Evolutionary conservation across 2,113 vertebrate genomes (phyloP), one percentile per base, ranked within the genome.

Genomic region (Protobothrops flavoviridis): DNA sequence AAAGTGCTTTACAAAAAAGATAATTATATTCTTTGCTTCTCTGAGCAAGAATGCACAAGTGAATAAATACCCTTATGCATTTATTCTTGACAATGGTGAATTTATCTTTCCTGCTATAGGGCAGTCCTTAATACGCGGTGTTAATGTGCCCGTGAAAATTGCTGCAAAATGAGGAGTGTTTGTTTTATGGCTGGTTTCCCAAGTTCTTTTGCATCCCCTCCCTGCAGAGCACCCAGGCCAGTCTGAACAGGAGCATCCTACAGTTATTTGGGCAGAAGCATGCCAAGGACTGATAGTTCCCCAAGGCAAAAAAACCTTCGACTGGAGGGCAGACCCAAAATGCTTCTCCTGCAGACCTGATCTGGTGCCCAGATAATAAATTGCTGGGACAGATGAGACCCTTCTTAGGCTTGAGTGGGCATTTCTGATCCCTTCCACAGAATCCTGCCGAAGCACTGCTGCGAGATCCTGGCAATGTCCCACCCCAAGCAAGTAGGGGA

Each of bases 381-480:
- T 81, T 7, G 1, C 20, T 0, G 17, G 15, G 69, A 20, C 1
- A 1, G 33, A 7, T 3, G 7, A 53, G 26, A 33, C 17, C 9
- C 4, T 20, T 33, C 5, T n/a, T n/a, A 4, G 6, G n/a, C 2
- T n/a, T 0, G 1, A 39, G 64, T 8, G 64, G 15, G 17, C 4
- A 15, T 45, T 85, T 39, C 33, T 1, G 43, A 24, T 10, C 11
- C 64, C 61, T 69, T 69, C 61, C 64, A 15, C 29, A 15, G 64
- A 69, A 69, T 69, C 33, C 33, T 8, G 33, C 15, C 6, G 2
- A 20, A 56, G 15, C 17, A 56, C 55, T 56, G 55, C 12, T 15
- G 55, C 55, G 0, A 20, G 55, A 20, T 56, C 55, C 55, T 56
- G 55, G 3, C 0, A 20, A 3, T 21, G 69, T 3, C 33, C 23